Percentiles rank a stretch among this genome's conserved stretches.
These are phyloP conservation scores for Neria commutata DNA, from an alignment of 2,888 invertebrate species.

Conservation along the genomic window DNA sequence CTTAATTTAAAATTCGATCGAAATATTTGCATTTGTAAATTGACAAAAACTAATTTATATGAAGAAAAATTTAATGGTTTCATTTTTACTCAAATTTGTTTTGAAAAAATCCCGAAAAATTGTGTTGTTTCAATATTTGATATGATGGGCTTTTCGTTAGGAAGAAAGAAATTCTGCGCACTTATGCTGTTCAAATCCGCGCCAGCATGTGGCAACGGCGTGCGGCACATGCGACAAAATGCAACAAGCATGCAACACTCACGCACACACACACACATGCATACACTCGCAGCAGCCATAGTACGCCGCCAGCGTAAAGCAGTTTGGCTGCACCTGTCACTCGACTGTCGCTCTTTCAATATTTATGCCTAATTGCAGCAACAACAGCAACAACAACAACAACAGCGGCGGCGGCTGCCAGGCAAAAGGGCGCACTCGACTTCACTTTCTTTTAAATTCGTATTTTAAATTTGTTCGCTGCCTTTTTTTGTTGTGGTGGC, in stretches of 20 bases:
- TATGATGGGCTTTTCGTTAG: too few relatives aligned
- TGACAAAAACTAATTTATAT: too few relatives aligned
- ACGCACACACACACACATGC: too few relatives aligned
- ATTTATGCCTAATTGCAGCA: slow-evolving; percentile 33
- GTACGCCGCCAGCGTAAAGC: slow-evolving; percentile 15
- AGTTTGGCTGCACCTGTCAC: slow-evolving; percentile 18
- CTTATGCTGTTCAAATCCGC: not conserved
- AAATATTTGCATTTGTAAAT: too few relatives aligned
- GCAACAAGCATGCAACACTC: slow-evolving; percentile 1
- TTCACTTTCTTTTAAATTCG: not conserved
- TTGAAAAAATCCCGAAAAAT: too few relatives aligned
- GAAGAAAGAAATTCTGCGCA: too few relatives aligned
- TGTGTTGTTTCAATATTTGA: too few relatives aligned
- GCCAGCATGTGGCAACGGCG: not conserved
- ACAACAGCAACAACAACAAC: not conserved
- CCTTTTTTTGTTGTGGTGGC: not conserved
- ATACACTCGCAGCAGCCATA: too few relatives aligned
- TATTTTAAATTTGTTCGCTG: not conserved
- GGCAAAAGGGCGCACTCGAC: not conserved
- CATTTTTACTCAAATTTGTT: too few relatives aligned
- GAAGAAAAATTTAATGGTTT: too few relatives aligned
- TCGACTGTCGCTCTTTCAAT: slow-evolving; percentile 21
- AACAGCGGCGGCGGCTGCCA: not conserved
- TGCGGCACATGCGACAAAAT: slow-evolving; percentile 16
- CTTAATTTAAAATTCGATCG: too few relatives aligned